These are phyloP conservation scores for Pampusana beccarii DNA, from an alignment of 2,113 vertebrate genomes.

Conservation along the genomic window DNA sequence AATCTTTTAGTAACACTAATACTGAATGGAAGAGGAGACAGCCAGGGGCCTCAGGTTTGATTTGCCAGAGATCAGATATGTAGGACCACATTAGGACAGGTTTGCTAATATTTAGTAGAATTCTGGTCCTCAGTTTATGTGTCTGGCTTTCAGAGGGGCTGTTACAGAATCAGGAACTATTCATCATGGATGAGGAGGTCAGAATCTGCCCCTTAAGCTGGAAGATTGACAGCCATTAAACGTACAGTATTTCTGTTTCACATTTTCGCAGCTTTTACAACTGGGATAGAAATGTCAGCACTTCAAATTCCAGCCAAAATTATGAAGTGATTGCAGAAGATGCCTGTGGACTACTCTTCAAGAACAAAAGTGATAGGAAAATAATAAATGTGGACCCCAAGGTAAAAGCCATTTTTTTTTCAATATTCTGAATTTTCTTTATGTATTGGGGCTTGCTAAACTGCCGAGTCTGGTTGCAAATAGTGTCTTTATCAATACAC, in stretches of 20 bases:
- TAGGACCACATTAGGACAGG: neutral
- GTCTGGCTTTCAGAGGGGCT: neutral
- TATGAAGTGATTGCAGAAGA: conserved; percentile 85
- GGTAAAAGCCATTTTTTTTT: conserved; percentile 64
- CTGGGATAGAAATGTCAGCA: conserved; percentile 80
- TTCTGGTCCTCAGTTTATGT: neutral
- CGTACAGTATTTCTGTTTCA: neutral
- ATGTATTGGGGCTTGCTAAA: neutral
- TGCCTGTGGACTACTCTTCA: conserved; percentile 82
- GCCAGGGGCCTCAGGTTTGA: neutral
- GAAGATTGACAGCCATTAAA: neutral
- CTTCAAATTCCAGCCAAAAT: conserved; percentile 81
- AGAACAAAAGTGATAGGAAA: conserved; percentile 83
- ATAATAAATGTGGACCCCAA: conserved; percentile 84
- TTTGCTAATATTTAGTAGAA: neutral
- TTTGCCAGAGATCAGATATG: neutral
- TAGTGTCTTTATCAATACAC: neutral
- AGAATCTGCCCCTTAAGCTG: neutral
- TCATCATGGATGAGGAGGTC: neutral
- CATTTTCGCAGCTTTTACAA: conserved; percentile 85
- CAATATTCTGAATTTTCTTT: neutral
- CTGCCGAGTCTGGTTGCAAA: neutral
- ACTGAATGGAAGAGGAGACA: neutral
- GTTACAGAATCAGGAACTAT: neutral
- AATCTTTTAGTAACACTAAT: neutral